phyloP scores from a whole-genome alignment of 1,140 invertebrate species.

The Drosophila ironensis region DNA sequence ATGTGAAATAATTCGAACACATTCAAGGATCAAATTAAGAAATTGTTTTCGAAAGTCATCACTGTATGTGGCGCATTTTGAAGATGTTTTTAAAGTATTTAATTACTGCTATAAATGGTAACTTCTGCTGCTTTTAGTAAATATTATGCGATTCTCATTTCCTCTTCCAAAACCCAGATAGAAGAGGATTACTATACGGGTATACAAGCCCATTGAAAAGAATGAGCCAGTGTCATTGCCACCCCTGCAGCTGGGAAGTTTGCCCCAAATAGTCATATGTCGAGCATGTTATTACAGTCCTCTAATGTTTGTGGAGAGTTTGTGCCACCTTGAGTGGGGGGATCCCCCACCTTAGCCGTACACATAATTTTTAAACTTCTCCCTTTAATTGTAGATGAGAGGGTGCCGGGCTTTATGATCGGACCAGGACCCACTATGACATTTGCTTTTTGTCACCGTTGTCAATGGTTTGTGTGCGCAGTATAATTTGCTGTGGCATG shows the following conservation, averaged over 20 bases:
- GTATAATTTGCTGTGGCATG: slow-evolving; percentile 69
- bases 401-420: slow-evolving; percentile 40
- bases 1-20: slow-evolving; percentile 33
- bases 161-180: too few relatives aligned
- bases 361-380: too few relatives aligned
- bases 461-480: slow-evolving; percentile 21
- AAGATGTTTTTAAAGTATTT: too few relatives aligned
- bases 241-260: too few relatives aligned
- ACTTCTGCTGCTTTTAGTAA: too few relatives aligned
- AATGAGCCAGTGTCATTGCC: too few relatives aligned
- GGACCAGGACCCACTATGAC: slow-evolving; percentile 24
- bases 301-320: slow-evolving; percentile 56
- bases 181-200: too few relatives aligned
- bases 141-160: too few relatives aligned
- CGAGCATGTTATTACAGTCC: slow-evolving; percentile 46
- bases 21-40: slow-evolving; percentile 17
- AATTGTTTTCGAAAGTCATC: slow-evolving; percentile 16
- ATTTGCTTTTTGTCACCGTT: slow-evolving; percentile 33
- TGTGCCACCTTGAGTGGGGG: slow-evolving; percentile 3
- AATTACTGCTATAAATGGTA: too few relatives aligned
- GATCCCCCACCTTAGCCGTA: too few relatives aligned
- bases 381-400: slow-evolving; percentile 34
- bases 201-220: too few relatives aligned
- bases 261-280: slow-evolving; percentile 31
- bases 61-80: too few relatives aligned